phyloP scores from a whole-genome alignment of 2,113 vertebrate species.

The Phylloscopus trochilus region DNA sequence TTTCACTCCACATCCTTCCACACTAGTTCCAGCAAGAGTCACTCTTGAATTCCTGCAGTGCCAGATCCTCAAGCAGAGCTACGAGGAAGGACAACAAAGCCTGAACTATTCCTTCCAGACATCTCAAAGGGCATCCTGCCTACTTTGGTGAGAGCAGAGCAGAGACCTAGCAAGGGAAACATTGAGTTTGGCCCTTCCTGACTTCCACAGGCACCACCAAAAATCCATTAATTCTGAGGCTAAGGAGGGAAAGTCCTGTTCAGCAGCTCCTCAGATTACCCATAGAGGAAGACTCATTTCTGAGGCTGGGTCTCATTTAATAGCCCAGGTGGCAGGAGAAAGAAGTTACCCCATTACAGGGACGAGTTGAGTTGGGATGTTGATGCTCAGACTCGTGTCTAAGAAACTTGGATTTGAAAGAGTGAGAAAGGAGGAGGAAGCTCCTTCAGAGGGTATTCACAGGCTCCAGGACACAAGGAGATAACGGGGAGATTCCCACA shows the following conservation, averaged over 20 bases:
- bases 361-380: neutral
- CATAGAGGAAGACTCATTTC: neutral
- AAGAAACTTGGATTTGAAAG: neutral
- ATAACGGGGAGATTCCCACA: neutral
- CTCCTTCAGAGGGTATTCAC: neutral
- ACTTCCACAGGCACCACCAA: neutral
- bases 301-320: neutral
- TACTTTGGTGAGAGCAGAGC: neutral
- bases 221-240: neutral
- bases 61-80: neutral
- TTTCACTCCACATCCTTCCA: neutral
- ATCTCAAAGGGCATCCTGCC: neutral
- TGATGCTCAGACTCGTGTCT: fast-evolving
- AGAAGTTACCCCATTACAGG: neutral
- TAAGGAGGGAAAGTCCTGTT: neutral
- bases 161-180: neutral
- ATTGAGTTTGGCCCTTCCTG: neutral
- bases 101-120: neutral
- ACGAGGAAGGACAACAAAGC: neutral
- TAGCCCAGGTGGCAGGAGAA: neutral
- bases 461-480: neutral
- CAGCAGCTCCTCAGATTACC: neutral
- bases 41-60: neutral
- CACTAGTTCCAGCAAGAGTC: neutral
- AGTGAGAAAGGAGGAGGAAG: neutral